A percentile compares a stretch with the other conserved stretches of the same genome.
Evolutionary conservation across 2,797 vertebrate genomes (phyloP).

Genomic region (Poecilia gillii): DNA sequence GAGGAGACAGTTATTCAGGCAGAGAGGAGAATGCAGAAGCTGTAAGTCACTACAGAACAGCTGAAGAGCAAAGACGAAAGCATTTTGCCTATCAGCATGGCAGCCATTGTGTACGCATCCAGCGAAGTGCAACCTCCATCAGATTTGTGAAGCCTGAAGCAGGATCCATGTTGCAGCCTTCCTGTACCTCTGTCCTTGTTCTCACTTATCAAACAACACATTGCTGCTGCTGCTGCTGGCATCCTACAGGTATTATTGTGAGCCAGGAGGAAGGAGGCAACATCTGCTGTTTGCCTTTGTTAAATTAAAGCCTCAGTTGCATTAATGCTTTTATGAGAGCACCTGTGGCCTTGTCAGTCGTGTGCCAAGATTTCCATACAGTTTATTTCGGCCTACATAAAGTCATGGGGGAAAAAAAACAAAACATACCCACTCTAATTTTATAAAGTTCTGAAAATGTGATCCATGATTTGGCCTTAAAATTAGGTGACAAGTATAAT

Average conservation of each 20-base stretch:
- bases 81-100: slow-evolving; percentile 14
- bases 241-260: neutral
- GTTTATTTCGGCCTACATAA: neutral
- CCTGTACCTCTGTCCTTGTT: neutral
- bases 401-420: neutral
- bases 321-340: neutral
- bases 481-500: no score
- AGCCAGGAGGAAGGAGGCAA: neutral
- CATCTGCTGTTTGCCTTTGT: neutral
- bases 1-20: neutral
- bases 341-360: neutral
- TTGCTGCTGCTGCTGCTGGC: neutral
- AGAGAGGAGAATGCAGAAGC: slow-evolving; percentile 3
- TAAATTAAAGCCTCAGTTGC: neutral
- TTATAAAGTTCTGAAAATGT: neutral
- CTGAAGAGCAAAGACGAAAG: no score
- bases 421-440: neutral
- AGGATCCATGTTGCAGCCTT: neutral
- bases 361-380: neutral
- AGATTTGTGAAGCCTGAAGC: slow-evolving; percentile 4
- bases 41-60: no score
- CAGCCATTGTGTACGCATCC: neutral
- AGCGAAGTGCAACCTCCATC: neutral
- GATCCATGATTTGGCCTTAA: no score
- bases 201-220: neutral